Percentiles rank a stretch among this genome's conserved stretches.
These are phyloP conservation scores for Trematocara unimaculatum DNA, from an alignment of 2,113 vertebrate genomes.

Conservation along the genomic window DNA sequence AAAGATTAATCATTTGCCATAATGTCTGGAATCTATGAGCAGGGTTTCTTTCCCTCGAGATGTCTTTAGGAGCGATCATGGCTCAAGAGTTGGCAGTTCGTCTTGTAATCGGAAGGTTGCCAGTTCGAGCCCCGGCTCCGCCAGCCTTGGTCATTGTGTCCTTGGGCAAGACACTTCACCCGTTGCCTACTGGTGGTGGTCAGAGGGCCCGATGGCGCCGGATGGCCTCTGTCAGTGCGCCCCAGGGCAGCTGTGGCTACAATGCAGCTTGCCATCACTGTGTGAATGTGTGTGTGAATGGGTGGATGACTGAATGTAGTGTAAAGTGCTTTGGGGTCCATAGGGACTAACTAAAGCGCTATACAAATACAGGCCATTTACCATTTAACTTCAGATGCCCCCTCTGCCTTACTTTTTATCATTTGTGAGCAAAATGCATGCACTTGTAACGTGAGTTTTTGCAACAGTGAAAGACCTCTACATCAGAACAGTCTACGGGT, in stretches of 20 bases:
- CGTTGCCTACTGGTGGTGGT: background rate
- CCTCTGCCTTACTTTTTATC: background rate
- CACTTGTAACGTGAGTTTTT: background rate
- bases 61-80: background rate
- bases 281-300: background rate
- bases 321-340: background rate
- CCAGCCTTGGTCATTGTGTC: no score
- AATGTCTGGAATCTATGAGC: background rate
- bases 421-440: background rate
- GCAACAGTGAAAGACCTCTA: background rate
- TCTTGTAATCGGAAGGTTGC: background rate
- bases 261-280: background rate
- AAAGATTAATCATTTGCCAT: background rate
- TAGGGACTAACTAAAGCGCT: background rate
- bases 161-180: no score
- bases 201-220: background rate
- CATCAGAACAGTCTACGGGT: background rate
- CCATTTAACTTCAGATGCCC: background rate
- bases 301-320: no score
- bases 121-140: accelerated
- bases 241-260: background rate
- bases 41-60: background rate
- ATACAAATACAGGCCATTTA: background rate
- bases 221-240: background rate
- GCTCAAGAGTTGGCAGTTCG: background rate